These are phyloP conservation scores for Arrhamphus sclerolepis DNA, from an alignment of 2,797 vertebrate genomes.

Conservation along the genomic window DNA sequence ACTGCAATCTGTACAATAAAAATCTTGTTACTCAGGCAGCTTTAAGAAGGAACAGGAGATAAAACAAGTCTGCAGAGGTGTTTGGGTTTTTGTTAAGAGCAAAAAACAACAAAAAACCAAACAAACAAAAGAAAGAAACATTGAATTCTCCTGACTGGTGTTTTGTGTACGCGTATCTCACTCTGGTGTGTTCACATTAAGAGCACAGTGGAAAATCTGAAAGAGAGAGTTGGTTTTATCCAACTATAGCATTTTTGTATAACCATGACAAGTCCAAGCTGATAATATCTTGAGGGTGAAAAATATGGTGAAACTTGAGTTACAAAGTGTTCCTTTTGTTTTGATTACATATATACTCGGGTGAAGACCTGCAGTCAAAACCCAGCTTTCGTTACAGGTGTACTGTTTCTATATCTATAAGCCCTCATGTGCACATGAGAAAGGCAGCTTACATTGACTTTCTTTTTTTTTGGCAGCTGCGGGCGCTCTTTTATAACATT, in stretches of 20 bases:
- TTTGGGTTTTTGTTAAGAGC: slow-evolving; percentile 11
- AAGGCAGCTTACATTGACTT: slow-evolving; percentile 11
- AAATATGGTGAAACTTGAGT: slow-evolving; percentile 56
- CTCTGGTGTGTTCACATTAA: slow-evolving; percentile 21
- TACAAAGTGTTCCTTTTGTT: slow-evolving; percentile 22
- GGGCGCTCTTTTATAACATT: too few relatives aligned
- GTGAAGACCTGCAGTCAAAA: slow-evolving; percentile 40
- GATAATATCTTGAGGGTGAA: slow-evolving; percentile 17
- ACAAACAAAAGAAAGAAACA: too few relatives aligned
- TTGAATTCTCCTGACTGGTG: slow-evolving; percentile 17
- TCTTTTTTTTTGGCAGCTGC: slow-evolving; percentile 32
- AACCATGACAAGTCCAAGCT: slow-evolving; percentile 1
- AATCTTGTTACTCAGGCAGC: slow-evolving; percentile 15
- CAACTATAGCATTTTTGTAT: slow-evolving; percentile 15
- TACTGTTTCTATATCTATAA: slow-evolving; percentile 20
- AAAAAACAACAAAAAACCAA: too few relatives aligned
- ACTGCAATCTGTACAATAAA: slow-evolving; percentile 6
- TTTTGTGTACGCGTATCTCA: slow-evolving; percentile 30
- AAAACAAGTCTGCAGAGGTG: slow-evolving; percentile 26
- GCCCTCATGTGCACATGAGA: slow-evolving; percentile 8
- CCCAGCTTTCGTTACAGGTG: slow-evolving; percentile 50
- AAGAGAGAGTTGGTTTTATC: slow-evolving; percentile 8
- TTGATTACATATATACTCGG: slow-evolving; percentile 18
- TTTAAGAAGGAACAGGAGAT: slow-evolving; percentile 52
- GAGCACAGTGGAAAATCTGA: slow-evolving; percentile 32